A percentile compares a stretch with the other conserved stretches of the same genome.
Conservation (phyloP, 1,140 invertebrate species). For the Trypoxylus dichotomus region DNA sequence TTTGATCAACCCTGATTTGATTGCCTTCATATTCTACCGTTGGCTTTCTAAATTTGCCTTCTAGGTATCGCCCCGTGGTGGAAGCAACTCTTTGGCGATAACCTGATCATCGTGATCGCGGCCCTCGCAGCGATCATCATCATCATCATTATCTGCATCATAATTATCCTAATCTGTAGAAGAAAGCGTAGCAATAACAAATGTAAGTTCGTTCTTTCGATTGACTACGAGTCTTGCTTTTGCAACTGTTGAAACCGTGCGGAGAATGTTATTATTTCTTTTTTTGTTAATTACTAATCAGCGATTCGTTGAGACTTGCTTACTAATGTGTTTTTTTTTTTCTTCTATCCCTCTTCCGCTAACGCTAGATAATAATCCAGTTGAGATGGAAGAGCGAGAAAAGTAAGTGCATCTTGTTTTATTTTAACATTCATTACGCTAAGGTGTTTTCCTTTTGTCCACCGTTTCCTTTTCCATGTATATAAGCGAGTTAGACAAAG, state of each 20-base stretch:
- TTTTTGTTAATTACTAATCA: not conserved
- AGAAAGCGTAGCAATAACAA: constrained; percentile 78
- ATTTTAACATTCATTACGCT: not conserved
- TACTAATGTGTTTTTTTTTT: not conserved
- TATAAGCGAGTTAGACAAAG: not conserved
- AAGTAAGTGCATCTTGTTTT: constrained; percentile 65
- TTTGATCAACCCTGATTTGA: no score
- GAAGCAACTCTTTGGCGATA: constrained; percentile 72
- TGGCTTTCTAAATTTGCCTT: constrained; percentile 36
- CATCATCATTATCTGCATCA: constrained; percentile 77
- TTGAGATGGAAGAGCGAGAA: constrained; percentile 79
- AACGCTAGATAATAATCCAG: constrained; percentile 72
- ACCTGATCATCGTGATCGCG: constrained; percentile 74
- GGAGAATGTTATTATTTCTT: not conserved
- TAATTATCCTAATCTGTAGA: constrained; percentile 79
- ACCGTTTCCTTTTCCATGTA: not conserved
- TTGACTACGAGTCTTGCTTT: constrained; percentile 26
- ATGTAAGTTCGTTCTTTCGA: constrained; percentile 69
- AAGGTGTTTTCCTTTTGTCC: not conserved
- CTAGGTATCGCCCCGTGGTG: constrained; percentile 67
- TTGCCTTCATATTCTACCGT: not conserved
- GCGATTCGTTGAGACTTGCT: not conserved
- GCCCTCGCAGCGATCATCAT: constrained; percentile 74
- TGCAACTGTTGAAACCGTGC: constrained; percentile 33
- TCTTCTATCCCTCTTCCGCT: constrained; percentile 55